phyloP scores from a whole-genome alignment of 2,888 invertebrate species.

The Spilosoma lubricipeda region DNA sequence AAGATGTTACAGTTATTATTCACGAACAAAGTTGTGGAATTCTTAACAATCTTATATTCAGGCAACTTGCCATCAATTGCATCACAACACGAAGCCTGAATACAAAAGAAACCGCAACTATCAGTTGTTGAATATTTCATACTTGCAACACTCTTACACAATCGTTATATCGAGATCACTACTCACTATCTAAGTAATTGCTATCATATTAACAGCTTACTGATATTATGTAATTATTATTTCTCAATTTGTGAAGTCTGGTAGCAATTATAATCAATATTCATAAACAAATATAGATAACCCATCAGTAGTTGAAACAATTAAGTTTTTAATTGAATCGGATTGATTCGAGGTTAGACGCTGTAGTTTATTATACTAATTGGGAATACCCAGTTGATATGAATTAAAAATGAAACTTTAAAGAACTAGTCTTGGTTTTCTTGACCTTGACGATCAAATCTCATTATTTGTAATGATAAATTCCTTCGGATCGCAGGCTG shows the following conservation, averaged over 20 bases:
- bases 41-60: constrained; percentile 33
- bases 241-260: constrained; percentile 26
- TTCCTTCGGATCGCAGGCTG: too few relatives aligned
- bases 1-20: constrained; percentile 28
- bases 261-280: constrained; percentile 45
- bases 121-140: constrained; percentile 73
- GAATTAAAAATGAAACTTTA: not conserved
- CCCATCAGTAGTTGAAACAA: constrained; percentile 36
- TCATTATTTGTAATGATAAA: too few relatives aligned
- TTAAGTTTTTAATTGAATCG: constrained; percentile 38
- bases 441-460: too few relatives aligned
- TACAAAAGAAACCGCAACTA: constrained; percentile 65
- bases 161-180: constrained; percentile 40
- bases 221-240: constrained; percentile 13
- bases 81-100: constrained; percentile 73
- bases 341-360: constrained; percentile 35
- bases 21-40: constrained; percentile 42
- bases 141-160: constrained; percentile 54
- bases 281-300: constrained; percentile 43
- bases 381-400: not conserved
- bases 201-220: constrained; percentile 19
- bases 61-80: constrained; percentile 69
- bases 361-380: not conserved
- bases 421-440: too few relatives aligned
- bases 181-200: constrained; percentile 33